phyloP scores from a whole-genome alignment of 2,113 vertebrate genomes.

The Rhea americana region DNA sequence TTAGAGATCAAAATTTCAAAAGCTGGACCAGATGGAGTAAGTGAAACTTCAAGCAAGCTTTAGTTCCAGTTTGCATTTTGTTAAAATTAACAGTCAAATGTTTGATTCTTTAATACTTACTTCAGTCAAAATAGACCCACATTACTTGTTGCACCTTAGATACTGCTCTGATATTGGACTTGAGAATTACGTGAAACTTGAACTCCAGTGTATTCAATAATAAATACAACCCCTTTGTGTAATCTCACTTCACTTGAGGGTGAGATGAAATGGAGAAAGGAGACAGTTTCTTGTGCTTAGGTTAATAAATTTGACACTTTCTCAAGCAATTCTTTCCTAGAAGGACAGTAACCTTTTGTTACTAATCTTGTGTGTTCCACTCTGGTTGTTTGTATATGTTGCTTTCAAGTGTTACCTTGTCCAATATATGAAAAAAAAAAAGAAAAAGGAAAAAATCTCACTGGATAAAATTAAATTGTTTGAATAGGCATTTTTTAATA shows the following conservation, averaged over 20 bases:
- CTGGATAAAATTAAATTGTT: background rate
- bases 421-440: background rate
- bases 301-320: background rate
- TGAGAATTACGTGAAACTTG: background rate
- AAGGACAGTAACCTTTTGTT: background rate
- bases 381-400: background rate
- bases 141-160: background rate
- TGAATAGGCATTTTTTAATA: background rate
- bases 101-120: background rate
- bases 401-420: background rate
- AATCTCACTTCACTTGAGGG: background rate
- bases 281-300: background rate
- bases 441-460: background rate
- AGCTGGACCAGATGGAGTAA: background rate
- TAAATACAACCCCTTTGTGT: background rate
- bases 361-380: background rate
- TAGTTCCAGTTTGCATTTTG: background rate
- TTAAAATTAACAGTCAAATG: background rate
- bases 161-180: background rate
- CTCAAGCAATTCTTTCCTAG: background rate
- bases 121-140: background rate
- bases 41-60: background rate
- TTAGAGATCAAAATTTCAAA: background rate
- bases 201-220: background rate
- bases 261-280: background rate